Conservation (phyloP, 2,113 vertebrate genomes). For the Phaetusa simplex region DNA sequence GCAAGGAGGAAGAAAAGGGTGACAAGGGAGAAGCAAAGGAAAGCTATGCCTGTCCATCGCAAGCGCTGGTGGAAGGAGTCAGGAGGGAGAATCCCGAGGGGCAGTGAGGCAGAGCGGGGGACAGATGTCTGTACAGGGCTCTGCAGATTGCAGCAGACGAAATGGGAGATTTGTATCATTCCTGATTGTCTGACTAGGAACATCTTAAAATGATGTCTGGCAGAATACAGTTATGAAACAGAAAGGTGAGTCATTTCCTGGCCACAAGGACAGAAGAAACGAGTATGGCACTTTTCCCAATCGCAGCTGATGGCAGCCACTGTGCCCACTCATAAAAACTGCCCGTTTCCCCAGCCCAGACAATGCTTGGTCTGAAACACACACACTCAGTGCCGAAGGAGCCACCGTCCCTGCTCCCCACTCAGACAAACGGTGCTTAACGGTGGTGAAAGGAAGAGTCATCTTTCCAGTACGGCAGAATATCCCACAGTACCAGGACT, state of each 20-base stretch:
- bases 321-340: not conserved
- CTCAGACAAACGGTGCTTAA: not conserved
- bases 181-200: not conserved
- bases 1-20: not conserved
- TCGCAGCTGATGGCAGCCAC: not conserved
- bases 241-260: slow-evolving; percentile 9
- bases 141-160: not conserved
- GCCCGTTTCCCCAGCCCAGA: not conserved
- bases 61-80: not conserved
- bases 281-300: not conserved
- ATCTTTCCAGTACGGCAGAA: not conserved
- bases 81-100: not conserved
- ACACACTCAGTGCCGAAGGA: not conserved
- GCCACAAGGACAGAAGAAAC: not conserved
- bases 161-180: not conserved
- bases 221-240: not conserved
- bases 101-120: not conserved
- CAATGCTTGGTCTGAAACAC: fast-evolving
- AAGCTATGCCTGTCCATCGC: fast-evolving
- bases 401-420: not conserved
- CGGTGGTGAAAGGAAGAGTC: not conserved
- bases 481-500: not conserved
- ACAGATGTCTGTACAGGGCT: not conserved
- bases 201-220: not conserved
- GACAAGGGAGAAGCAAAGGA: not conserved